Percentiles rank a stretch among this genome's conserved stretches.
phyloP scores from a whole-genome alignment of 2,888 invertebrate species.

The Thyatira batis region DNA sequence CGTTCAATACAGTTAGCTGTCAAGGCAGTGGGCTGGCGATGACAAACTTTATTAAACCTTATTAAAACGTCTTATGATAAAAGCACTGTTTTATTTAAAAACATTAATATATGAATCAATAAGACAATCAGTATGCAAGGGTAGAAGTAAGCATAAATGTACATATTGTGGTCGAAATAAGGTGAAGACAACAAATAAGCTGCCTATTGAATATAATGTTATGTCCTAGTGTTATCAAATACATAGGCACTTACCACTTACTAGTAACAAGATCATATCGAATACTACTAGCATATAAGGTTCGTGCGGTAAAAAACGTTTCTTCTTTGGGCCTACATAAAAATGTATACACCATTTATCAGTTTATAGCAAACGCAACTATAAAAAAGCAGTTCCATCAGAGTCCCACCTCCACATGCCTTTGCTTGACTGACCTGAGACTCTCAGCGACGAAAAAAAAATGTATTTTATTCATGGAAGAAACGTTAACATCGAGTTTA shows the following conservation, averaged over 20 bases:
- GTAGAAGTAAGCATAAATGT: no score
- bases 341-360: conserved; percentile 13
- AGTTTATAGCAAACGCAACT: conserved; percentile 17
- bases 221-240: no score
- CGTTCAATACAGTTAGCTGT: conserved; percentile 71
- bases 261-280: not conserved
- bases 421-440: conserved; percentile 33
- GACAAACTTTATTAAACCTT: conserved; percentile 43
- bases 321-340: conserved; percentile 5
- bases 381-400: conserved; percentile 52
- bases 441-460: conserved; percentile 61
- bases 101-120: no score
- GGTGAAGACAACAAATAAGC: no score
- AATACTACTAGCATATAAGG: not conserved
- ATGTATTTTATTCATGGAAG: conserved; percentile 74
- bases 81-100: not conserved
- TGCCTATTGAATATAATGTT: not conserved
- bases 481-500: conserved; percentile 78
- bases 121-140: no score
- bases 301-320: not conserved
- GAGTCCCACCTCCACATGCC: conserved; percentile 39
- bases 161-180: no score
- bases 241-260: not conserved
- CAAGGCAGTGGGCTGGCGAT: conserved; percentile 59
- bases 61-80: no score